Evolutionary conservation across 2,888 invertebrate genomes (phyloP), one percentile per base, ranked within the genome.

Genomic region (Tanytarsus gracilentus): DNA sequence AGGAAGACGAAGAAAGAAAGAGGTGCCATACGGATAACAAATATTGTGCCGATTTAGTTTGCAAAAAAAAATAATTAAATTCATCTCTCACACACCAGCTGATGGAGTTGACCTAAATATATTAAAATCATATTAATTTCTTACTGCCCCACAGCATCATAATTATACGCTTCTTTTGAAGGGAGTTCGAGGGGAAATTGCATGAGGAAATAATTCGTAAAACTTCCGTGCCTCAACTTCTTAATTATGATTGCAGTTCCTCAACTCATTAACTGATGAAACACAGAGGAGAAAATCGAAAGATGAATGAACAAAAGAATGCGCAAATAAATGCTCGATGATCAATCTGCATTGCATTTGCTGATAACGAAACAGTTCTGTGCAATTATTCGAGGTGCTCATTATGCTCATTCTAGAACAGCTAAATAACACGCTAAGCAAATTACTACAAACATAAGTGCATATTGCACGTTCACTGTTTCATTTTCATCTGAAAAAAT

Each of bases 351-450:
- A n/a, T 29, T 9, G 29, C 29, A 7, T 9, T 7, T 29, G 9
- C 6, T 29, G 29, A 9, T 44, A 44, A n/a, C 18, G 4, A 4
- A 44, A 44, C 44, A 40, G 4, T 40, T 4, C 40, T 40, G 11
- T 44, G 44, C 16, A 44, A 44, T 44, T 44, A 44, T 18, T 44
- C 21, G 44, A 44, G 18, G 44, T 44, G 44, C 44, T 44, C 44
- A 18, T 18, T 44, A 14, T 18, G 44, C 29, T 6, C 6, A 44
- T n/a, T 39, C 16, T 9, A 29, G 29, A 29, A 29, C 29, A 29
- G 29, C 9, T 29, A 29, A 29, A 6, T 29, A 7, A 29, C 29
- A 9, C 9, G 6, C 16, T 4, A 44, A 11, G 16, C 9, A 16
- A 8, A 14, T 44, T 44, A 16, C 44, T 21, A 9, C 6, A 29